Percentiles rank a stretch among this genome's conserved stretches.
Evolutionary conservation across 2,113 vertebrate species (phyloP).

Genomic region (Origma solitaria): DNA sequence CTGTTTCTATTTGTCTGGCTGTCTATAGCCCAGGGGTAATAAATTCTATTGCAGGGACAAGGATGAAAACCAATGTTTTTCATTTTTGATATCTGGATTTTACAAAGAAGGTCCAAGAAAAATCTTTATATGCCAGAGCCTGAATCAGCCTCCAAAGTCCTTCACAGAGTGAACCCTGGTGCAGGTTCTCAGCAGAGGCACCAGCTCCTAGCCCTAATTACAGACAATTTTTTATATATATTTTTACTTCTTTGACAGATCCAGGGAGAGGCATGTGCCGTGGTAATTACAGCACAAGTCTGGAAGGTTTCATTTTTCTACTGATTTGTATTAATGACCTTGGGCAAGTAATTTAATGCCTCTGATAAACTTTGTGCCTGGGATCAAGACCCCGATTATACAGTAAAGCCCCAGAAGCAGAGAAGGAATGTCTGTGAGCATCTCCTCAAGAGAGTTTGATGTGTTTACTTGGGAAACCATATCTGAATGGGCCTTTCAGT

Average conservation of each 20-base stretch:
- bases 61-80: not conserved
- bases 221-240: not conserved
- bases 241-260: not conserved
- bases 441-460: not conserved
- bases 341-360: not conserved
- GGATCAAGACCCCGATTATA: not conserved
- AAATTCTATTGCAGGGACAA: not conserved
- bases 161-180: not conserved
- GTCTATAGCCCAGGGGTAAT: not conserved
- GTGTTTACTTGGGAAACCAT: not conserved
- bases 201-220: conserved; percentile 1
- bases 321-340: not conserved
- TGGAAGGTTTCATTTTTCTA: not conserved
- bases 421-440: not conserved
- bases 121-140: not conserved
- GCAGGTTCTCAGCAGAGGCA: not conserved
- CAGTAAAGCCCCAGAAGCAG: not conserved
- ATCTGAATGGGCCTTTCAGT: not conserved
- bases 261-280: not conserved
- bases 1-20: conserved; percentile 19
- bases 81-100: conserved; percentile 6
- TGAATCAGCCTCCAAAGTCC: not conserved
- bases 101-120: not conserved
- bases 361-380: not conserved
- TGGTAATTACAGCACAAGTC: not conserved